A percentile compares a stretch with the other conserved stretches of the same genome.
phyloP scores from a whole-genome alignment of 2,113 vertebrate species.

The Ranitomeya variabilis region DNA sequence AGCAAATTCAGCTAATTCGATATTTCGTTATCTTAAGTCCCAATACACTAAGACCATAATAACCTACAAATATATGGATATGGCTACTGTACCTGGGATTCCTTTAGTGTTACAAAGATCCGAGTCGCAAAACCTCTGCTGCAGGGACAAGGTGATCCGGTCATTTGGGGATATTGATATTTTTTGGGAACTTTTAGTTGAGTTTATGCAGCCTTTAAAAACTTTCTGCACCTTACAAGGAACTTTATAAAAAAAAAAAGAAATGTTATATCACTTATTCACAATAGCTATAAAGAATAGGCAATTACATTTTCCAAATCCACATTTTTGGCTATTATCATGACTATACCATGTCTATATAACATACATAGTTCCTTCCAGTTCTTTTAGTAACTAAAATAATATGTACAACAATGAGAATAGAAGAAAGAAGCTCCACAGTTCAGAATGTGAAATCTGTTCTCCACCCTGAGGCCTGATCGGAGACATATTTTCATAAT shows the following conservation, averaged over 20 bases:
- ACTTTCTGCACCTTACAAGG: not conserved
- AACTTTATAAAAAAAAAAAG: not conserved
- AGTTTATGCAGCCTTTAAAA: not conserved
- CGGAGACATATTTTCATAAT: not conserved
- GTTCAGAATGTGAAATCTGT: not conserved
- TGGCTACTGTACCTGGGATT: not conserved
- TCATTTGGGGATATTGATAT: conserved; percentile 8
- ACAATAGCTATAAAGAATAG: not conserved
- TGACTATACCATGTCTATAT: not conserved
- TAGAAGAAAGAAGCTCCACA: not conserved
- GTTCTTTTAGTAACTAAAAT: not conserved
- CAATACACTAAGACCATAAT: not conserved
- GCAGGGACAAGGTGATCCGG: not conserved
- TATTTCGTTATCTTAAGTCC: not conserved
- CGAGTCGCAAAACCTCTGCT: not conserved
- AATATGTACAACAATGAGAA: not conserved
- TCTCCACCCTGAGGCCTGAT: not conserved
- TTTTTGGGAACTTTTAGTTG: not conserved
- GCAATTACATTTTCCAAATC: not conserved
- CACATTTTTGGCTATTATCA: not conserved
- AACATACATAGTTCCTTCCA: not conserved
- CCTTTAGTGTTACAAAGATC: conserved; percentile 22
- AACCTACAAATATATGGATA: not conserved
- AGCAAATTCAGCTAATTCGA: not conserved
- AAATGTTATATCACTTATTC: not conserved